Evolutionary conservation across 2,888 invertebrate genomes (phyloP).

Genomic region (Xylota segnis): DNA sequence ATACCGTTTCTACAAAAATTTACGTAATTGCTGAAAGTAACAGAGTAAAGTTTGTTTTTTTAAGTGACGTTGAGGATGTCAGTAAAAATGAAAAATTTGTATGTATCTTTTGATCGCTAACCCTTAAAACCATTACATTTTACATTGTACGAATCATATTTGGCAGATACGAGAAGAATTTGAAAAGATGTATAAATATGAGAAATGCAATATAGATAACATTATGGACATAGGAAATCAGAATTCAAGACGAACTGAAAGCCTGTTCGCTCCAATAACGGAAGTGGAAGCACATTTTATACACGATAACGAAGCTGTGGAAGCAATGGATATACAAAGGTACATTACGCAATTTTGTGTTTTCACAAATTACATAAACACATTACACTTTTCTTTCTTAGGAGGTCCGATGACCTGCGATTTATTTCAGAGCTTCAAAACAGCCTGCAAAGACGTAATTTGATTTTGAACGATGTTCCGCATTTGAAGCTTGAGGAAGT

Average conservation of each 20-base stretch:
- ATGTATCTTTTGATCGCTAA: slow-evolving; percentile 80
- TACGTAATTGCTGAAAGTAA: slow-evolving; percentile 87
- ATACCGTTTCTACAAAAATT: slow-evolving; percentile 85
- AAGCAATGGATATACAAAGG: slow-evolving; percentile 85
- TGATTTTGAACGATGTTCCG: slow-evolving; percentile 85
- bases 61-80: slow-evolving; percentile 73
- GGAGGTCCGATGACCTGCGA: slow-evolving; percentile 85
- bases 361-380: background rate
- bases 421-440: slow-evolving; percentile 84
- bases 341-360: slow-evolving; percentile 22
- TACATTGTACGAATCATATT: background rate
- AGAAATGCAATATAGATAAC: slow-evolving; percentile 87
- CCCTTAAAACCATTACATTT: background rate
- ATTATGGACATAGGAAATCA: slow-evolving; percentile 80
- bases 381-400: slow-evolving; percentile 71
- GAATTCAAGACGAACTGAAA: background rate
- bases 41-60: slow-evolving; percentile 84
- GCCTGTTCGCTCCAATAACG: slow-evolving; percentile 61
- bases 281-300: slow-evolving; percentile 87
- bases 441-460: slow-evolving; percentile 81
- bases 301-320: slow-evolving; percentile 85
- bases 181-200: slow-evolving; percentile 85
- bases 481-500: slow-evolving; percentile 81
- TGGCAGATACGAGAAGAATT: slow-evolving; percentile 86
- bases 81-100: slow-evolving; percentile 84